Conservation (phyloP, 2,888 invertebrate genomes). For the Electrophaes corylata region DNA sequence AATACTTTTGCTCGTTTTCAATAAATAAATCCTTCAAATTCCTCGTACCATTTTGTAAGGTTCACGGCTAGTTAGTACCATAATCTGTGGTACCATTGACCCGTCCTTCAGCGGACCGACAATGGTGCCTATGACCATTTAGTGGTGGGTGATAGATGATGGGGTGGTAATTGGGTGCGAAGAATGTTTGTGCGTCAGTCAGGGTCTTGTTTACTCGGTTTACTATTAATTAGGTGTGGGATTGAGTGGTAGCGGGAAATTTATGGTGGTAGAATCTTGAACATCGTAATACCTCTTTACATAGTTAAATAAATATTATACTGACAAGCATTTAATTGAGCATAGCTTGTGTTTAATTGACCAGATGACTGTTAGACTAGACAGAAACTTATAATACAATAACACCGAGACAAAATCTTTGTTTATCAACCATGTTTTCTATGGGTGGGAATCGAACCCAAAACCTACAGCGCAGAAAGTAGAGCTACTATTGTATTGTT, state of each 20-base stretch:
- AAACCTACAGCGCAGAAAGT: no score
- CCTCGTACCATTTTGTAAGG: constrained; percentile 64
- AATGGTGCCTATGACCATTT: constrained; percentile 59
- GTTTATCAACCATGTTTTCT: no score
- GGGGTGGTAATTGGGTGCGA: constrained; percentile 36
- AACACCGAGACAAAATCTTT: no score
- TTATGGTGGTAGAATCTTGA: background rate
- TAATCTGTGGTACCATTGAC: constrained; percentile 60
- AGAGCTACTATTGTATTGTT: no score
- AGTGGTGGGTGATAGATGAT: constrained; percentile 41
- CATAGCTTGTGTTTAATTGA: no score
- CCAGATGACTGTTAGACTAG: no score
- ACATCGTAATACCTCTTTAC: background rate
- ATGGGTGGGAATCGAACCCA: no score
- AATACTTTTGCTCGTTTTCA: background rate
- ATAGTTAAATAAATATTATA: no score
- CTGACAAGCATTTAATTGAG: no score
- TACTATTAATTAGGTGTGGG: constrained; percentile 16
- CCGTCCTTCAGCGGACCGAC: constrained; percentile 68
- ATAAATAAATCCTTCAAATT: constrained; percentile 16
- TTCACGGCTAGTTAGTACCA: constrained; percentile 72
- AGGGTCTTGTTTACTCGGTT: constrained; percentile 19
- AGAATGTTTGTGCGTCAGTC: constrained; percentile 38
- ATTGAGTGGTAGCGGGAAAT: background rate
- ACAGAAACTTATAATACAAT: no score